Percentiles rank a stretch among this genome's conserved stretches.
Conservation (phyloP, 2,888 invertebrate species). For the Pyrocoelia pectoralis region DNA sequence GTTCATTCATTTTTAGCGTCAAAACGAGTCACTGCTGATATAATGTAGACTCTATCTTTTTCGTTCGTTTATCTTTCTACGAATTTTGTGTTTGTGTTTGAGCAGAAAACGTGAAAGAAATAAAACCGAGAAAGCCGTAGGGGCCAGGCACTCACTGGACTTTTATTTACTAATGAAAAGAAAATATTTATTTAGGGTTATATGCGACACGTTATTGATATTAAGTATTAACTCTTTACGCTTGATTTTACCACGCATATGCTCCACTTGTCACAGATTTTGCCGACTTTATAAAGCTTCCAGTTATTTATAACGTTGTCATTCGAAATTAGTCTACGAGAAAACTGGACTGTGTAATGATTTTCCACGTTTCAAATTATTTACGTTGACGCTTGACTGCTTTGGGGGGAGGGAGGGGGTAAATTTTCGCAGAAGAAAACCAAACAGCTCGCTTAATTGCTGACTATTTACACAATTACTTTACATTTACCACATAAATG, state of each 20-base stretch:
- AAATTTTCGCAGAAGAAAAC: no score
- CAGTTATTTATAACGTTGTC: background rate
- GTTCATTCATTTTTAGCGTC: constrained; percentile 26
- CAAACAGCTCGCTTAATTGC: no score
- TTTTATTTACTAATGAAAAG: constrained; percentile 13
- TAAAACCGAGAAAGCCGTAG: constrained; percentile 5
- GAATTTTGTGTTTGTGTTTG: constrained; percentile 22
- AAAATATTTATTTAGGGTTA: constrained; percentile 13
- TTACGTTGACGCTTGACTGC: no score
- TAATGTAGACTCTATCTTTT: constrained; percentile 17
- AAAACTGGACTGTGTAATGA: no score
- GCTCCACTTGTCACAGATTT: background rate
- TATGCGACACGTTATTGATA: constrained; percentile 5
- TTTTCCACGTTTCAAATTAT: no score
- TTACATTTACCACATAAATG: no score
- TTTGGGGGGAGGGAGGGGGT: no score
- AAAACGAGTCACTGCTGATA: constrained; percentile 23
- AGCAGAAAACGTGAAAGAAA: constrained; percentile 9
- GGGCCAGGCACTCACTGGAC: background rate
- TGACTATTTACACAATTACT: no score
- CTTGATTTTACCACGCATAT: background rate
- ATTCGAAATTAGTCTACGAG: no score
- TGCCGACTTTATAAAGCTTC: background rate
- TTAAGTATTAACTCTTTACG: constrained; percentile 6
- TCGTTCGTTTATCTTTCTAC: constrained; percentile 9